These are phyloP conservation scores for Tauraco erythrolophus DNA, from an alignment of 2,113 vertebrate species.

Conservation along the genomic window DNA sequence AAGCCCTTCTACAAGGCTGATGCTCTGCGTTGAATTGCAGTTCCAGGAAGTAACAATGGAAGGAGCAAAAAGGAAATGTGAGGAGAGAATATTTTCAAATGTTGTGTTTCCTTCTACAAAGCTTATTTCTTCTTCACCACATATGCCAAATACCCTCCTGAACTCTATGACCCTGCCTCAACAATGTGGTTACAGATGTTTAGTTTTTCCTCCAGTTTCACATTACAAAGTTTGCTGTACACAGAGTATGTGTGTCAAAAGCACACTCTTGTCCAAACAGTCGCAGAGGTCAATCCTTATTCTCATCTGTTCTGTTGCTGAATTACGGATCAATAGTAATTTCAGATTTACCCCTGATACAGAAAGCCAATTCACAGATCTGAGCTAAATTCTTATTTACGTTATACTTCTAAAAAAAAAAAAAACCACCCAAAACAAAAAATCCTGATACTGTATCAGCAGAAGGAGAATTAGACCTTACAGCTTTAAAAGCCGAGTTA, in stretches of 20 bases:
- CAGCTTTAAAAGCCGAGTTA: neutral
- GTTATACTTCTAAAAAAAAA: neutral
- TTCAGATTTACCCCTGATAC: neutral
- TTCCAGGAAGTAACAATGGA: neutral
- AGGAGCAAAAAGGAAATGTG: neutral
- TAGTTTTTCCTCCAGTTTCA: constrained; percentile 1
- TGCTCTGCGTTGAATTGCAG: neutral
- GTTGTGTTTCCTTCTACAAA: neutral
- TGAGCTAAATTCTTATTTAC: neutral
- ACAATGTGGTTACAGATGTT: neutral
- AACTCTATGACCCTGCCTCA: neutral
- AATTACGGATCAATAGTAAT: neutral
- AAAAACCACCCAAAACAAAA: neutral
- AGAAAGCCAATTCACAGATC: neutral
- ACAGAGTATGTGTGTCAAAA: neutral
- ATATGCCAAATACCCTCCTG: neutral
- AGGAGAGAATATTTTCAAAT: neutral
- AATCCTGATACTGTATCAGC: neutral
- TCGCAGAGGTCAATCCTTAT: neutral
- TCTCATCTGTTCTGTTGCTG: neutral
- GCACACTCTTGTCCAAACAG: neutral
- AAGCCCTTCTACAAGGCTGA: neutral
- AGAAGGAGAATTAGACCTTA: neutral
- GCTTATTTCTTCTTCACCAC: neutral
- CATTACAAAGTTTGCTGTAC: neutral